These are phyloP conservation scores for Petrolisthes cinctipes DNA, from an alignment of 2,888 invertebrate species.

Conservation along the genomic window DNA sequence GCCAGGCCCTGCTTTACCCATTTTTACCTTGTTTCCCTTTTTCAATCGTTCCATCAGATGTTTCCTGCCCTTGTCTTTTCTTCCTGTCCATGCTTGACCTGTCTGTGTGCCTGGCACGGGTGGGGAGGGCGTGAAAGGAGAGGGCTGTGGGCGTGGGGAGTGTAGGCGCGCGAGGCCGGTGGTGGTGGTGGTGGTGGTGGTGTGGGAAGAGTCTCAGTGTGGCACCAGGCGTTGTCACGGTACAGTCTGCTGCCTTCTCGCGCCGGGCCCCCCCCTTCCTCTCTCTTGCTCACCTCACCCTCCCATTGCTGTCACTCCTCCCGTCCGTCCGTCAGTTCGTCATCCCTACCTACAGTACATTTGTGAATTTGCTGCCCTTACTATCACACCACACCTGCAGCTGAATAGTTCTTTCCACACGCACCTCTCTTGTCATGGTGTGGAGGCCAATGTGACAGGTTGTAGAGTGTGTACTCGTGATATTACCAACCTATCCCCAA, in stretches of 20 bases:
- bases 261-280: background rate
- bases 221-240: background rate
- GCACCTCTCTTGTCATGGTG: too few species aligned
- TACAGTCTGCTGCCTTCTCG: background rate
- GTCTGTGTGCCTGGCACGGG: too few species aligned
- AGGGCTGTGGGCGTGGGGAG: background rate
- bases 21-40: background rate
- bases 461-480: too few species aligned
- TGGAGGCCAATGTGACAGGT: too few species aligned
- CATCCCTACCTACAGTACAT: too few species aligned
- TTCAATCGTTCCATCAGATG: background rate
- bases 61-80: background rate
- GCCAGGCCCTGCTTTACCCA: background rate
- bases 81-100: background rate
- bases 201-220: background rate
- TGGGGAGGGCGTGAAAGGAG: too few species aligned
- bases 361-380: too few species aligned
- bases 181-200: background rate
- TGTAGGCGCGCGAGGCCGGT: slow-evolving; percentile 7
- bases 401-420: too few species aligned
- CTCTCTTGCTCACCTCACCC: background rate
- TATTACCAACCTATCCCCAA: too few species aligned
- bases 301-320: background rate
- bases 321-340: background rate
- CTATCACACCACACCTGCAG: background rate